A percentile compares a stretch with the other conserved stretches of the same genome.
phyloP scores from a whole-genome alignment of 1,140 invertebrate genomes.

The Formica selysi region DNA sequence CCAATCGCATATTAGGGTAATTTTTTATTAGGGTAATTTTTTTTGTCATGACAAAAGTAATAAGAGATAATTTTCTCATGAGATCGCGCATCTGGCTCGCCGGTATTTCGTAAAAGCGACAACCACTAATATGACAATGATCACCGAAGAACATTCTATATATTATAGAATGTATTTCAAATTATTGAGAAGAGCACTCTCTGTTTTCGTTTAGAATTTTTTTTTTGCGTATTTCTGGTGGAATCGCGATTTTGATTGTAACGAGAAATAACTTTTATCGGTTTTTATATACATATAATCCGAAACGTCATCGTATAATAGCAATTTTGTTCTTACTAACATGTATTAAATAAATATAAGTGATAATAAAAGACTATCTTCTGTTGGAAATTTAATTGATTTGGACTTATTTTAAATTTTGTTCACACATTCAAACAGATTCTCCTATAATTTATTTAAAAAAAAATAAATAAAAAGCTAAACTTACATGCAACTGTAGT shows the following conservation, averaged over 20 bases:
- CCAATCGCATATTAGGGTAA: not conserved
- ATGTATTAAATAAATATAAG: not conserved
- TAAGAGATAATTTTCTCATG: slow-evolving; percentile 75
- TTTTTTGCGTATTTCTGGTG: not conserved
- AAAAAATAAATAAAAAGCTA: not conserved
- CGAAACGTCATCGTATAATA: not conserved
- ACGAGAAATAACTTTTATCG: slow-evolving; percentile 29
- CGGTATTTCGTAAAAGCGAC: no score
- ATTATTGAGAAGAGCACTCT: no score
- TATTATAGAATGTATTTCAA: no score
- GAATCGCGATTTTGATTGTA: not conserved
- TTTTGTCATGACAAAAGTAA: slow-evolving; percentile 75
- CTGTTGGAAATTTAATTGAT: not conserved
- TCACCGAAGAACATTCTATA: not conserved
- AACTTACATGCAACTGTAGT: not conserved
- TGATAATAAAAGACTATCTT: slow-evolving; percentile 19
- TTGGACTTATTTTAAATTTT: slow-evolving; percentile 31
- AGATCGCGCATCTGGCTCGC: not conserved
- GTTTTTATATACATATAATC: not conserved
- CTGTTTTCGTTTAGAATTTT: not conserved
- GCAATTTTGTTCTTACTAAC: not conserved
- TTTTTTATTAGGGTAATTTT: not conserved
- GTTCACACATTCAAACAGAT: not conserved
- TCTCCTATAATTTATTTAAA: not conserved
- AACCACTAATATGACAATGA: no score